These are phyloP conservation scores for Agrilus biguttatus DNA, from an alignment of 2,888 invertebrate genomes.

Conservation along the genomic window DNA sequence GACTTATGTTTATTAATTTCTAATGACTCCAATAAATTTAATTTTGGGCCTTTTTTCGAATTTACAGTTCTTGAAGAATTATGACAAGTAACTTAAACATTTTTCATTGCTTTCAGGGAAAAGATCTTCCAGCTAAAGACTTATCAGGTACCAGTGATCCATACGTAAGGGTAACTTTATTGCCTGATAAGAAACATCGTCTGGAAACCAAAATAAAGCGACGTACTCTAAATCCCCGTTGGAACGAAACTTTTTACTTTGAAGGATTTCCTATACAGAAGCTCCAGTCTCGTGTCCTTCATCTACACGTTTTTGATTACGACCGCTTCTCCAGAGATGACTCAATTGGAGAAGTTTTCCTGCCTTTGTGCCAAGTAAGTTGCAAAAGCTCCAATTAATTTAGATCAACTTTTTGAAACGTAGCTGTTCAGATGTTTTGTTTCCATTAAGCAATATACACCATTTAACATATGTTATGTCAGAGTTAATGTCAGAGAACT, in stretches of 20 bases:
- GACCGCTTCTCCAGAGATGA: conserved; percentile 89
- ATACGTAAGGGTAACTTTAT: conserved; percentile 75
- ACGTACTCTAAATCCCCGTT: conserved; percentile 76
- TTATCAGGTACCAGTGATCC: conserved; percentile 86
- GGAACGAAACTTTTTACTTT: conserved; percentile 92
- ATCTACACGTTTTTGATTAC: conserved; percentile 88
- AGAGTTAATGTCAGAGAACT: neutral
- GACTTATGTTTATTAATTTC: too few species aligned
- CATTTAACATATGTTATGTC: neutral
- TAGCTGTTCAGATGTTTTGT: neutral
- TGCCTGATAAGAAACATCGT: conserved; percentile 85
- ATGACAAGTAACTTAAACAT: too few species aligned
- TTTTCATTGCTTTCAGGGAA: conserved; percentile 45
- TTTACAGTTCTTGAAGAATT: too few species aligned
- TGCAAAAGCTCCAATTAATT: neutral
- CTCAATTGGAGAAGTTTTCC: conserved; percentile 84
- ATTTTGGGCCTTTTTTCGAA: too few species aligned
- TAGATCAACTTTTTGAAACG: neutral
- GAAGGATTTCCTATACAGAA: conserved; percentile 91
- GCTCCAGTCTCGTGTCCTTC: conserved; percentile 78
- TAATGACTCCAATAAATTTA: too few species aligned
- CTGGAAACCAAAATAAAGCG: conserved; percentile 87
- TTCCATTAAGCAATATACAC: neutral
- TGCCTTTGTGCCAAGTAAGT: conserved; percentile 78
- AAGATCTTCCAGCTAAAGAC: conserved; percentile 87